phyloP scores from a whole-genome alignment of 2,888 invertebrate genomes.

The Plebejus anna region DNA sequence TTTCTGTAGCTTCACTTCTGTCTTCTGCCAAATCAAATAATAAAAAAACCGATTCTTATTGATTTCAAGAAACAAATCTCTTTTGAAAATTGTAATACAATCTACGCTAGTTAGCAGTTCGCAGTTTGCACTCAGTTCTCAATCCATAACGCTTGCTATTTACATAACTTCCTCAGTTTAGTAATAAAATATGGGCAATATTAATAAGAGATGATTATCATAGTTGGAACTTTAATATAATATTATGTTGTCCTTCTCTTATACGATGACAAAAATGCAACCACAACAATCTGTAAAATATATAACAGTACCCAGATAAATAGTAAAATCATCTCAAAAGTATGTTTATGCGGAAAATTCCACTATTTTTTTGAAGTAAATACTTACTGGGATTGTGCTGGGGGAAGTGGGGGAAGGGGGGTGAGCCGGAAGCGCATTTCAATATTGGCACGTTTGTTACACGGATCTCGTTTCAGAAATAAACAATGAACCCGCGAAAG shows the following conservation, averaged over 20 bases:
- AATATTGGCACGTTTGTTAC: constrained; percentile 37
- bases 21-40: too few species aligned
- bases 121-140: background rate
- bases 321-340: too few species aligned
- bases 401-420: constrained; percentile 16
- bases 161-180: background rate
- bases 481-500: constrained; percentile 29
- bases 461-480: constrained; percentile 39
- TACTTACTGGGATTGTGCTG: background rate
- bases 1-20: too few species aligned
- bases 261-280: too few species aligned
- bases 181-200: background rate
- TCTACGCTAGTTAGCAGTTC: background rate
- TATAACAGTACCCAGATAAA: too few species aligned
- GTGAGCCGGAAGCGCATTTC: constrained; percentile 32
- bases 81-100: too few species aligned
- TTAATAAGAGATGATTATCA: too few species aligned
- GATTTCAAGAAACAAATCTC: too few species aligned
- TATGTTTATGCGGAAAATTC: background rate
- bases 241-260: too few species aligned
- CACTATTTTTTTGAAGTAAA: background rate
- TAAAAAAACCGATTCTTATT: too few species aligned
- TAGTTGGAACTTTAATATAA: too few species aligned
- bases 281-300: too few species aligned
- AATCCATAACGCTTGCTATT: background rate